These are phyloP conservation scores for Meiosimyza decipiens DNA, from an alignment of 2,888 invertebrate genomes.

Conservation along the genomic window DNA sequence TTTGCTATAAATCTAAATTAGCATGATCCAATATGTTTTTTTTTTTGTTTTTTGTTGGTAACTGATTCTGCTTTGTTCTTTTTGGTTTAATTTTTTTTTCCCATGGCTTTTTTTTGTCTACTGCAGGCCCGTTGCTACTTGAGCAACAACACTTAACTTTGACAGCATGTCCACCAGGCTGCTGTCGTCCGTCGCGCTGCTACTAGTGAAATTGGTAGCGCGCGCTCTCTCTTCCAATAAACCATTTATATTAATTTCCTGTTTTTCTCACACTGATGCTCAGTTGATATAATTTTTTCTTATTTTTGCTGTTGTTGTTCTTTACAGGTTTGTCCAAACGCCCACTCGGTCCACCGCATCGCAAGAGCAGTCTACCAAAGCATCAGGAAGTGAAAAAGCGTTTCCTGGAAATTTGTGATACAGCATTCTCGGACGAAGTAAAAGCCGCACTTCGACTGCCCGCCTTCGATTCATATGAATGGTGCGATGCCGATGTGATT, in stretches of 20 bases:
- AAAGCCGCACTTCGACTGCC: slow-evolving; percentile 66
- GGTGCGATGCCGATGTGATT: slow-evolving; percentile 84
- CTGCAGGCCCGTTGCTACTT: neutral
- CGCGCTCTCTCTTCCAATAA: neutral
- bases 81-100: slow-evolving; percentile 20
- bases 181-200: neutral
- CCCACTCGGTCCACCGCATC: slow-evolving; percentile 65
- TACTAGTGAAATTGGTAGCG: neutral
- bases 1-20: slow-evolving; percentile 26
- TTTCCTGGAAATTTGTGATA: slow-evolving; percentile 68
- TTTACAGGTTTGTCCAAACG: slow-evolving; percentile 65
- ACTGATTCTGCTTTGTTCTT: no score
- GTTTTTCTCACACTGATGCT: slow-evolving; percentile 4
- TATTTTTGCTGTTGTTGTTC: slow-evolving; percentile 19
- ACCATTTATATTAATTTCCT: slow-evolving; percentile 28
- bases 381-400: slow-evolving; percentile 67
- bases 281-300: neutral
- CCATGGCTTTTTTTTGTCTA: neutral
- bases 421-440: slow-evolving; percentile 66
- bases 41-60: neutral
- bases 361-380: slow-evolving; percentile 68
- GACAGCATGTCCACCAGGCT: neutral
- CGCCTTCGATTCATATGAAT: slow-evolving; percentile 83
- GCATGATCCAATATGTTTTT: slow-evolving; percentile 19
- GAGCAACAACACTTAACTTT: neutral